Evolutionary conservation across 1,140 invertebrate species (phyloP).

Genomic region (Aphidius gifuensis): DNA sequence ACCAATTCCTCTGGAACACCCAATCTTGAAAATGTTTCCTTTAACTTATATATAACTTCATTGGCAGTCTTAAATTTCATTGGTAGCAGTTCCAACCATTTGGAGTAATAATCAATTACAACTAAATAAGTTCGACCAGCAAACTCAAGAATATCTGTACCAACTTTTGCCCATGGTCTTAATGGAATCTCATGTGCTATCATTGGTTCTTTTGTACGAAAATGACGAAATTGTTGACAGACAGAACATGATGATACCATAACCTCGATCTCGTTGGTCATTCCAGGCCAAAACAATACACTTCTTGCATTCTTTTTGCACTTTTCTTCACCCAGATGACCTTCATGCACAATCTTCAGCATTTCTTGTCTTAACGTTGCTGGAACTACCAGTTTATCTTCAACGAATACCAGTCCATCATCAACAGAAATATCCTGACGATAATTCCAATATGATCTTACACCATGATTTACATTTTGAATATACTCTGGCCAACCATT

Average conservation of each 20-base stretch:
- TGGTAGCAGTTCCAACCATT: conserved; percentile 37
- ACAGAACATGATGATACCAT: conserved; percentile 31
- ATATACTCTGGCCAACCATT: conserved; percentile 4
- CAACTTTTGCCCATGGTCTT: conserved; percentile 35
- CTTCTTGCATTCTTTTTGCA: conserved; percentile 39
- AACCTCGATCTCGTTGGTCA: conserved; percentile 39
- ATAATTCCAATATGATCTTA: conserved; percentile 30
- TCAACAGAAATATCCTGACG: conserved; percentile 28
- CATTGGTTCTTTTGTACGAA: conserved; percentile 36
- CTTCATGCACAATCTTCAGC: conserved; percentile 40
- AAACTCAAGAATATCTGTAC: conserved; percentile 33
- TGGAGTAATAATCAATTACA: conserved; percentile 38
- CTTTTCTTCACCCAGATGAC: conserved; percentile 34
- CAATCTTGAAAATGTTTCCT: conserved; percentile 32
- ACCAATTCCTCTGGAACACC: conserved; percentile 34
- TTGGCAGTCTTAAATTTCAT: conserved; percentile 28
- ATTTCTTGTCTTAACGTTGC: conserved; percentile 33
- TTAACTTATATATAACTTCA: conserved; percentile 29
- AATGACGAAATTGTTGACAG: conserved; percentile 35
- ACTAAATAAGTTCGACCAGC: conserved; percentile 29
- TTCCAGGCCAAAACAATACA: conserved; percentile 43
- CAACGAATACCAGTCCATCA: conserved; percentile 37
- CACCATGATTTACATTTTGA: conserved; percentile 22
- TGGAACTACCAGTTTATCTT: conserved; percentile 39
- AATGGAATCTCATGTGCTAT: conserved; percentile 32